Conservation (phyloP, 2,888 invertebrate genomes). For the Hemistola chrysoprasaria region DNA sequence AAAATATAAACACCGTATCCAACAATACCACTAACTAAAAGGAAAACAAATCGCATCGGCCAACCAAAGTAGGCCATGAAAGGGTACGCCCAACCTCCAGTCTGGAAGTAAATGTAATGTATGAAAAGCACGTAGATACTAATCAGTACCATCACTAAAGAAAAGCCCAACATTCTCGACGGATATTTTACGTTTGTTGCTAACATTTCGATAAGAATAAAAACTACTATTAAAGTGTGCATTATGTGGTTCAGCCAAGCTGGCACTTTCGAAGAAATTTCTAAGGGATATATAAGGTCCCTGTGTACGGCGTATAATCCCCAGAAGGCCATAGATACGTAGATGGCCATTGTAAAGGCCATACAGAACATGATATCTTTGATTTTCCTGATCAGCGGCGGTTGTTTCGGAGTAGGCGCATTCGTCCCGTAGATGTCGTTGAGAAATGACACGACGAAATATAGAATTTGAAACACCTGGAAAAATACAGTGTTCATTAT, state of each 20-base stretch:
- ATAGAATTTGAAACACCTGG: conserved; percentile 88
- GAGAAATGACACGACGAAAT: conserved; percentile 87
- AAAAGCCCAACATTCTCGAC: conserved; percentile 82
- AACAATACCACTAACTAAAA: conserved; percentile 80
- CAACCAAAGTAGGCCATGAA: conserved; percentile 88
- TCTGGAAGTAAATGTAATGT: conserved; percentile 84
- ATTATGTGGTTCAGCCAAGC: conserved; percentile 94
- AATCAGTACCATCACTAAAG: conserved; percentile 82
- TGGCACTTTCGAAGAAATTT: conserved; percentile 90
- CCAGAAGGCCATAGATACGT: conserved; percentile 95
- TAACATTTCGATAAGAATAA: conserved; percentile 88
- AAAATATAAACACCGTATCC: conserved; percentile 84
- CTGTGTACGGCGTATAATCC: conserved; percentile 90
- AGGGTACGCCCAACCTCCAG: conserved; percentile 95
- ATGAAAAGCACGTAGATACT: conserved; percentile 87
- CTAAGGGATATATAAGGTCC: conserved; percentile 92
- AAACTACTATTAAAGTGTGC: conserved; percentile 91
- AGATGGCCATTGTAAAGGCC: conserved; percentile 89
- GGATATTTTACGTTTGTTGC: conserved; percentile 89
- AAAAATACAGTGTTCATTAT: too few relatives aligned
- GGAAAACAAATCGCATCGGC: conserved; percentile 86
- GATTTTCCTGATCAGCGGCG: conserved; percentile 84
- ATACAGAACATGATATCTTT: conserved; percentile 86
- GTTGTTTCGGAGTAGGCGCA: conserved; percentile 79
- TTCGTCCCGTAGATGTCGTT: conserved; percentile 90